Evolutionary conservation across 2,113 vertebrate species (phyloP), one percentile per base, ranked within the genome.

Genomic region (Onychostruthus taczanowskii): DNA sequence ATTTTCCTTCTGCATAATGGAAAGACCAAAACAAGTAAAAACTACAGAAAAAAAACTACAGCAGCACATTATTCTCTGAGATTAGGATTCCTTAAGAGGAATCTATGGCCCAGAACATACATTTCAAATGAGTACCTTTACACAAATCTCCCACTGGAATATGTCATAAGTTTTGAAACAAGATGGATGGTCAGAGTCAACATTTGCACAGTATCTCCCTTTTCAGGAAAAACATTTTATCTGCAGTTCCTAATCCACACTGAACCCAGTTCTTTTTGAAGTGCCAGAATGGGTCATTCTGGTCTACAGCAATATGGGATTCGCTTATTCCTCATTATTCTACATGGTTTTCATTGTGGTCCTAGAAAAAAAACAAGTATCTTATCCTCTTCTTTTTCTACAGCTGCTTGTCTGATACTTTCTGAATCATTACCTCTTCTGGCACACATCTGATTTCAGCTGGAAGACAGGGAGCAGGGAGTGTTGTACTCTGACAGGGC

Each of bases 401-500:
- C 16, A 59, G 47, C 33, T 19, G 43, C 19, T 88, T 35, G 37
- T 11, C 39, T 83, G 53, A 23, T 63, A 49, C 6, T 23, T 55
- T 74, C 50, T 86, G 46, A 55, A 69, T 14, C 8, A 24, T 91
- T 63, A 50, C 33, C 5, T 93, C 46, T 85, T 63, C 64, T 63
- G 72, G 49, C 41, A 89, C 6, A 7, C 16, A 17, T 23, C 30
- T 66, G 44, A 50, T 63, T 75, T 97, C 84, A 96, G 24, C 6
- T 67, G 37, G 81, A 96, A 85, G 35, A 21, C 0, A 41, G 11
- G n/a, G 52, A 87, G 64, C 73, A 97, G 14, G 94, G 89, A 44
- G 94, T 84, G 77, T 75, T 96, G 79, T 98, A 98, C 76, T 96
- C 96, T 86, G 73, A 93, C 37, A 97, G 11, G 37, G 95, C 97